Base-by-base conservation (phyloP, 2,888 invertebrate species). In the Chromoteleia sp. region DNA sequence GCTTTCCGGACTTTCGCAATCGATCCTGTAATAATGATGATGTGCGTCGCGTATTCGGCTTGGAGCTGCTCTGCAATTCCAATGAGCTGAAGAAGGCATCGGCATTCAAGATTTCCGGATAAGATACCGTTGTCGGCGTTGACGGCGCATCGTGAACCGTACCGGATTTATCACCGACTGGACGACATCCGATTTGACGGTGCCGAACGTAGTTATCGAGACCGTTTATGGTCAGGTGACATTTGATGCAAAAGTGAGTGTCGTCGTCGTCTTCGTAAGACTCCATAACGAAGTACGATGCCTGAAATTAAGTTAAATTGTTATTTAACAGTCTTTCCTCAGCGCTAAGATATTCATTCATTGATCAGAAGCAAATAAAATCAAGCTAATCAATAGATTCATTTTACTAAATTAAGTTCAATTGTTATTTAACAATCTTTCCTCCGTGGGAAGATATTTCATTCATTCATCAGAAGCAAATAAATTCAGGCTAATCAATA, bases 61-160 rank as follows among this genome's bases (percentile, higher is more conserved):
- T 95, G 0, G 94, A 93, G 86, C 95, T 96, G 87, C 96, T 96
- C 86, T 96, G 96, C 10, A 97, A 89, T 87, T 96, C 96, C 33
- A 98, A 91, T 0, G 96, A 96, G 36, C 96, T 96, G 87, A 98
- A 98, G 91, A 98, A 98, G 3, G 97, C 95, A 88, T 96, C 96
- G 0, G 97, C 97, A 81, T 96, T 96, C 2, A 96, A 92, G 85
- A 86, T 92, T 86, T 89, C 88, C 61, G 89, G 89, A 75, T 86
- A 91, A 52, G 77, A 92, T 86, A 70, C 93, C 90, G 89, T 93
- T 92, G 83, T 93, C 83, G 48, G 92, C 75, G 80, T 93, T 91
- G 71, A 92, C 89, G 88, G 88, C 12, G 85, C 86, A 15, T 85
- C 88, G 59, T 86, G 85, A n/a, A 82, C 86, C 4, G 78, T 71